Evolutionary conservation across 2,797 vertebrate species (phyloP).

Genomic region (Sebastolobus altivelis): DNA sequence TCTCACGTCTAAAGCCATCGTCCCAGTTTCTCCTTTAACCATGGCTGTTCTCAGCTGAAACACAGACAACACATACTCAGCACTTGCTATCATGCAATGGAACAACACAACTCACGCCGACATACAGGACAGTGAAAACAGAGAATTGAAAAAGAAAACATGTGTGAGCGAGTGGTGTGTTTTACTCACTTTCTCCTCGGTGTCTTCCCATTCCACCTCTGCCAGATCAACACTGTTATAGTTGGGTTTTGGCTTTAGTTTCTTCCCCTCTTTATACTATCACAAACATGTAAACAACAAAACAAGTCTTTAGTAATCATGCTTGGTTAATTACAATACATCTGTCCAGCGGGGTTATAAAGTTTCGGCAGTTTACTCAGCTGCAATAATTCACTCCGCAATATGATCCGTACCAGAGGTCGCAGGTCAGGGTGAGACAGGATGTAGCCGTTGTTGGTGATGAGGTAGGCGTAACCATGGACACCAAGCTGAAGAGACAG

Average conservation of each 20-base stretch:
- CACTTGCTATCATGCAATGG: too few species aligned
- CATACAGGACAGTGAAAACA: background rate
- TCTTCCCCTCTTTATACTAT: constrained; percentile 96
- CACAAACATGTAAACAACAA: constrained; percentile 11
- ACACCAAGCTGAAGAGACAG: constrained; percentile 89
- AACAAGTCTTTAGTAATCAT: background rate
- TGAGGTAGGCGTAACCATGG: constrained; percentile 95
- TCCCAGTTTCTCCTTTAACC: constrained; percentile 94
- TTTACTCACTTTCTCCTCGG: constrained; percentile 89
- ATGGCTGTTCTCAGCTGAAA: constrained; percentile 94
- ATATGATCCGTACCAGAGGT: constrained; percentile 87
- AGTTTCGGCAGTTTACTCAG: background rate
- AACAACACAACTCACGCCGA: background rate
- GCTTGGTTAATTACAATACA: background rate
- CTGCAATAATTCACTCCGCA: background rate
- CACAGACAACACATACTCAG: constrained; percentile 22
- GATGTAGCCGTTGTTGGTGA: constrained; percentile 98
- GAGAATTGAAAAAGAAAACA: background rate
- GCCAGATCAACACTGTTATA: constrained; percentile 97
- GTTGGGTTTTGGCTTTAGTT: constrained; percentile 94
- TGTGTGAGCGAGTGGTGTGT: background rate
- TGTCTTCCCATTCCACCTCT: constrained; percentile 97
- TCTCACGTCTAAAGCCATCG: constrained; percentile 91
- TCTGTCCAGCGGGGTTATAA: background rate
- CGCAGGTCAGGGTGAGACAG: constrained; percentile 95